Conservation (phyloP, 2,797 vertebrate species). For the Eulemur mongoz region DNA sequence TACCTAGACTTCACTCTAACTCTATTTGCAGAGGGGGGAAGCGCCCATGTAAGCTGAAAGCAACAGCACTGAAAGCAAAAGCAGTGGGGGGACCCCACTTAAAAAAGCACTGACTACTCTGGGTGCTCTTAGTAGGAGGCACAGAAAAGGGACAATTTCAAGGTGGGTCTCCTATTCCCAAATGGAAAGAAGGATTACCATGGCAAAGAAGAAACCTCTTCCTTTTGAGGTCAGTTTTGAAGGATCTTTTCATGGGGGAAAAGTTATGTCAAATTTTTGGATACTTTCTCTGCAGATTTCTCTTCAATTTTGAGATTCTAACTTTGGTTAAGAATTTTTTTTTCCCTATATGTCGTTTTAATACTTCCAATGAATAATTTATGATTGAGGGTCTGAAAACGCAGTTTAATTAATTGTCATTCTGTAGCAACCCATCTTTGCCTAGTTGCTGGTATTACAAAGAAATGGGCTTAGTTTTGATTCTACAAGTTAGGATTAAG, state of each 20-base stretch:
- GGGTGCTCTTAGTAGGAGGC: neutral
- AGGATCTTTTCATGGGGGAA: neutral
- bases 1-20: neutral
- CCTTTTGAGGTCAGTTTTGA: neutral
- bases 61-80: neutral
- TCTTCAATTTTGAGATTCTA: neutral
- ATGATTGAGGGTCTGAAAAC: neutral
- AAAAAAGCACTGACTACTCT: neutral
- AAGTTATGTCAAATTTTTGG: neutral
- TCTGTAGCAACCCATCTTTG: neutral
- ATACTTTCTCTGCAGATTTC: neutral
- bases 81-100: neutral
- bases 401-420: neutral
- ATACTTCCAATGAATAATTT: neutral
- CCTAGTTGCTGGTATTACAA: neutral
- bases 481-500: neutral
- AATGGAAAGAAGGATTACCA: neutral
- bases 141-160: neutral
- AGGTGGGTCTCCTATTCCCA: neutral
- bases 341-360: neutral
- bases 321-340: neutral
- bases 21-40: neutral
- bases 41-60: neutral
- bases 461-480: neutral
- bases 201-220: neutral